A percentile compares a stretch with the other conserved stretches of the same genome.
Conservation (phyloP, 2,113 vertebrate species). For the Cettia cetti region DNA sequence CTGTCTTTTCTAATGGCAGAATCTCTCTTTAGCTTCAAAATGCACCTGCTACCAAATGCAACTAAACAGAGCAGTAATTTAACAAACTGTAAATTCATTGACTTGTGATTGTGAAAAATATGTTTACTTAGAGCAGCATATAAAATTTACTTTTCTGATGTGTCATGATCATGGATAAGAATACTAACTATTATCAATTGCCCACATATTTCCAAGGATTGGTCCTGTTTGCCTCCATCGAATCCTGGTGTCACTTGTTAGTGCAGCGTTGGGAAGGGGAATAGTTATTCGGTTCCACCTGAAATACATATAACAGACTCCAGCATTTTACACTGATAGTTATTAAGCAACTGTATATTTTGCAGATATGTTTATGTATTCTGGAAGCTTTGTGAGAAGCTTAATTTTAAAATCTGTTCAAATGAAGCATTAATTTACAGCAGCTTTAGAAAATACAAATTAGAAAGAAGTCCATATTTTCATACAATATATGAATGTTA, state of each 20-base stretch:
- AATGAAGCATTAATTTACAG: not conserved
- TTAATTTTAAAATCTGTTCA: not conserved
- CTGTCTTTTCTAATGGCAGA: slow-evolving; percentile 18
- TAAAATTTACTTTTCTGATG: slow-evolving; percentile 4
- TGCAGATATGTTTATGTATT: not conserved
- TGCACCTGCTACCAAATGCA: not conserved
- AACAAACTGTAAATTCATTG: slow-evolving; percentile 20
- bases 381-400: not conserved
- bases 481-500: not conserved
- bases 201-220: slow-evolving; percentile 92
- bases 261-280: slow-evolving; percentile 90
- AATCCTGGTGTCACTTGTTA: slow-evolving; percentile 89
- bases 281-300: slow-evolving; percentile 96
- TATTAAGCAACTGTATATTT: not conserved
- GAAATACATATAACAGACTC: slow-evolving; percentile 52
- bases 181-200: slow-evolving; percentile 92
- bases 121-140: not conserved
- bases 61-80: slow-evolving; percentile 17
- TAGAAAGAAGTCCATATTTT: not conserved
- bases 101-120: slow-evolving; percentile 34
- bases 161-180: not conserved
- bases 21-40: slow-evolving; percentile 3
- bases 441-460: not conserved
- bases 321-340: not conserved
- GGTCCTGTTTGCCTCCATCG: slow-evolving; percentile 91